Conservation (phyloP, 2,888 invertebrate genomes). For the Phymatocera aterrima region DNA sequence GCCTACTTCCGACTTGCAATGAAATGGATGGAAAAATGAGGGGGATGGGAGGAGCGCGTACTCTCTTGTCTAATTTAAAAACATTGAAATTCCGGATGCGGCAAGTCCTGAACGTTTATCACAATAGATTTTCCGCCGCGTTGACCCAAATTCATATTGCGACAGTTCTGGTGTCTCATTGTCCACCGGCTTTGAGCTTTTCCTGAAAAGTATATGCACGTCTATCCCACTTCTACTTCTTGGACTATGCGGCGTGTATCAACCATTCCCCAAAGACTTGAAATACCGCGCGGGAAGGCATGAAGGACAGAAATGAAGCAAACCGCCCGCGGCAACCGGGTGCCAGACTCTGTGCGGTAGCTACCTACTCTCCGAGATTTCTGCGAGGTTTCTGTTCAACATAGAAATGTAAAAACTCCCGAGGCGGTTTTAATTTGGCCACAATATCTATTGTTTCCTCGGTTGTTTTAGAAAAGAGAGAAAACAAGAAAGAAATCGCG, state of each 20-base stretch:
- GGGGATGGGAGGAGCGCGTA: neutral
- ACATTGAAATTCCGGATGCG: constrained; percentile 26
- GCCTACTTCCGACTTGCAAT: constrained; percentile 7
- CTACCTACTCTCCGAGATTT: constrained; percentile 33
- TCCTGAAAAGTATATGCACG: neutral
- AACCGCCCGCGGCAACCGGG: constrained; percentile 62
- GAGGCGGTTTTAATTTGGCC: constrained; percentile 74
- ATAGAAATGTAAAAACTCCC: constrained; percentile 72
- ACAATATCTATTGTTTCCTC: constrained; percentile 72
- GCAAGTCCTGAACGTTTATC: constrained; percentile 19
- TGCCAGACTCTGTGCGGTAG: constrained; percentile 10
- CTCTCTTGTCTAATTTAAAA: constrained; percentile 30
- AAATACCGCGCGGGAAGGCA: constrained; percentile 10
- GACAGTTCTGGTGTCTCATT: constrained; percentile 13
- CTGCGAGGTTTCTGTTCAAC: constrained; percentile 59
- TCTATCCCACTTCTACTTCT: neutral
- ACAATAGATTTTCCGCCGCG: constrained; percentile 33
- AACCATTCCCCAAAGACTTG: constrained; percentile 10
- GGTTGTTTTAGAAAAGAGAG: constrained; percentile 50
- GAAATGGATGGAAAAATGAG: neutral
- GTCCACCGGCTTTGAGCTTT: constrained; percentile 16
- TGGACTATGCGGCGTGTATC: neutral
- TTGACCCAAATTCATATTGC: constrained; percentile 27
- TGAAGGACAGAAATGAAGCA: constrained; percentile 69
- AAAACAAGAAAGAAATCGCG: constrained; percentile 16